Conservation (phyloP, 2,888 invertebrate species). For the Brachyptera putata region DNA sequence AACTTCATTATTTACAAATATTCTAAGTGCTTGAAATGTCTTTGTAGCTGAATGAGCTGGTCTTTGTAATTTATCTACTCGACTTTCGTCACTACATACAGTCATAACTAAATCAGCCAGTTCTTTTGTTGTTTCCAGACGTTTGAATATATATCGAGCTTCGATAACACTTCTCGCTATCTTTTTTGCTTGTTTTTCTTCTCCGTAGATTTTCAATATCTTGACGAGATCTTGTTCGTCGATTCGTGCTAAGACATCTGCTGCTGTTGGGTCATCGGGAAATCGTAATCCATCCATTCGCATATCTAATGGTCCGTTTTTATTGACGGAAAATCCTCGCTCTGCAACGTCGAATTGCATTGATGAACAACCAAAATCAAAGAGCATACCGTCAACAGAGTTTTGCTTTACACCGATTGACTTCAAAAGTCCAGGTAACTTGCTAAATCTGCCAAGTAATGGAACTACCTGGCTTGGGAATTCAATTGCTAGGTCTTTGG, state of each 20-base stretch:
- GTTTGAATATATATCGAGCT: constrained; percentile 68
- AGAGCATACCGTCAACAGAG: constrained; percentile 79
- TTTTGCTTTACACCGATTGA: constrained; percentile 54
- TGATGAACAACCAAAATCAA: constrained; percentile 93
- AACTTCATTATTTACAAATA: constrained; percentile 94
- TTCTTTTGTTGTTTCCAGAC: constrained; percentile 76
- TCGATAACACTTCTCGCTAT: constrained; percentile 86
- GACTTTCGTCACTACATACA: constrained; percentile 52
- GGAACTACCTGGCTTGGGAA: constrained; percentile 72
- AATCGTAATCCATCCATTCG: constrained; percentile 81
- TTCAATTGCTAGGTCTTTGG: constrained; percentile 58
- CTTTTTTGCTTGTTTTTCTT: constrained; percentile 80
- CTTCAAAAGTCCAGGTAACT: constrained; percentile 65
- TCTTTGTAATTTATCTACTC: constrained; percentile 69
- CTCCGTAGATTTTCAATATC: constrained; percentile 88
- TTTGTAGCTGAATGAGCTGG: constrained; percentile 82
- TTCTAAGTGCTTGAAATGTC: constrained; percentile 88
- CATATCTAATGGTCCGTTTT: constrained; percentile 91
- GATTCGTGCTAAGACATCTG: constrained; percentile 77
- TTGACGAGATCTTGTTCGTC: constrained; percentile 72
- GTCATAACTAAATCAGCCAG: constrained; percentile 69
- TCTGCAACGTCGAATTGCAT: constrained; percentile 84
- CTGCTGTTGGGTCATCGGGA: constrained; percentile 72
- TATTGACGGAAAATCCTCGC: constrained; percentile 81
- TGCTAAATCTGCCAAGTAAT: constrained; percentile 84